phyloP scores from a whole-genome alignment of 2,113 vertebrate species.

The Microcebus tavaratra region DNA sequence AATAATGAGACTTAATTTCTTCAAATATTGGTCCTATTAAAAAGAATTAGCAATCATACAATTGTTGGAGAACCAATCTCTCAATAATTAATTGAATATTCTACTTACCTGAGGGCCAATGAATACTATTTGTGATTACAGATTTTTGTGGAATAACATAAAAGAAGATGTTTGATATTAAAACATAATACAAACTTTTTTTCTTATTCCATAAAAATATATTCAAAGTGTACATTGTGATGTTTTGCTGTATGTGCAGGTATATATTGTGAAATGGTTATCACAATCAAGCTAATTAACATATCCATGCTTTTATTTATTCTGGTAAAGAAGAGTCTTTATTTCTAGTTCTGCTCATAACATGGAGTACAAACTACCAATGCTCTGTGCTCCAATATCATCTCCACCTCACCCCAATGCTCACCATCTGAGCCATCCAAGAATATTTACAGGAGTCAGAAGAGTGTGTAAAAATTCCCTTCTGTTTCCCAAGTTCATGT shows the following conservation, averaged over 20 bases:
- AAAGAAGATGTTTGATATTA: neutral
- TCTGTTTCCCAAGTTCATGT: neutral
- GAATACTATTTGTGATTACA: neutral
- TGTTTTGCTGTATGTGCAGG: neutral
- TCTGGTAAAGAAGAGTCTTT: neutral
- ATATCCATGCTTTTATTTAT: neutral
- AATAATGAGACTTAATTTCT: neutral
- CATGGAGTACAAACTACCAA: neutral
- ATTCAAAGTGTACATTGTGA: neutral
- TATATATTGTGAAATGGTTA: neutral
- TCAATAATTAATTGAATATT: neutral
- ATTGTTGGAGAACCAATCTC: neutral
- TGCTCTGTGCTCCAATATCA: neutral
- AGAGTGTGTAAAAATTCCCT: neutral
- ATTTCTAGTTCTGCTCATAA: neutral
- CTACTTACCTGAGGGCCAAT: neutral
- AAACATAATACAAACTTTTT: neutral
- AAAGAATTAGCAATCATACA: neutral
- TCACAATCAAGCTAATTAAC: neutral
- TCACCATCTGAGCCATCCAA: neutral
- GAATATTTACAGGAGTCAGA: neutral
- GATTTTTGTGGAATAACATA: neutral
- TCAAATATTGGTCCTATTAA: neutral
- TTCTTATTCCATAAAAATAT: no score
- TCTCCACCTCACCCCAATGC: neutral